Evolutionary conservation across 2,888 invertebrate species (phyloP).

Genomic region (Nemoura dubitans): DNA sequence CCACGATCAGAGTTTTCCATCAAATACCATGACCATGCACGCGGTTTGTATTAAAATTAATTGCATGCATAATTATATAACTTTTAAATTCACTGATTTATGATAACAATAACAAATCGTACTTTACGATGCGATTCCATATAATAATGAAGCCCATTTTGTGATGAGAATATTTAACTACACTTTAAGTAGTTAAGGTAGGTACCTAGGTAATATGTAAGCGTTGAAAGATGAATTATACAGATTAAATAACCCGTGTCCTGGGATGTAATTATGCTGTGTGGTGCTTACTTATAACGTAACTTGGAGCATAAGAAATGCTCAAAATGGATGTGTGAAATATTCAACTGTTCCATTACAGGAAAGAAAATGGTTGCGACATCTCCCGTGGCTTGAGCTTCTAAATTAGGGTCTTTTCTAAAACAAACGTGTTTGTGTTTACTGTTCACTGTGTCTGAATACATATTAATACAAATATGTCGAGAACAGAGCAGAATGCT

Average conservation of each 20-base stretch:
- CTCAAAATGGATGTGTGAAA: background rate
- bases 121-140: background rate
- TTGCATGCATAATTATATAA: background rate
- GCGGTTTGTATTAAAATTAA: background rate
- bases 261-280: background rate
- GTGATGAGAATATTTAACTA: background rate
- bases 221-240: conserved; percentile 12
- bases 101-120: conserved; percentile 12
- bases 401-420: background rate
- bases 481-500: conserved; percentile 16
- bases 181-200: background rate
- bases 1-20: background rate
- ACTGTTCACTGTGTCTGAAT: background rate
- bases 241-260: background rate
- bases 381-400: background rate
- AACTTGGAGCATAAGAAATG: background rate
- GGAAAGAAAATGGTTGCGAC: background rate
- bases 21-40: background rate
- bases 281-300: background rate
- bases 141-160: background rate
- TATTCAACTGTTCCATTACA: background rate
- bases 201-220: background rate
- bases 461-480: background rate
- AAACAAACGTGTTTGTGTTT: background rate
- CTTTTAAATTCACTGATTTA: background rate